Evolutionary conservation across 2,888 invertebrate genomes (phyloP), one percentile per base, ranked within the genome.

Genomic region (Neoascia interrupta): DNA sequence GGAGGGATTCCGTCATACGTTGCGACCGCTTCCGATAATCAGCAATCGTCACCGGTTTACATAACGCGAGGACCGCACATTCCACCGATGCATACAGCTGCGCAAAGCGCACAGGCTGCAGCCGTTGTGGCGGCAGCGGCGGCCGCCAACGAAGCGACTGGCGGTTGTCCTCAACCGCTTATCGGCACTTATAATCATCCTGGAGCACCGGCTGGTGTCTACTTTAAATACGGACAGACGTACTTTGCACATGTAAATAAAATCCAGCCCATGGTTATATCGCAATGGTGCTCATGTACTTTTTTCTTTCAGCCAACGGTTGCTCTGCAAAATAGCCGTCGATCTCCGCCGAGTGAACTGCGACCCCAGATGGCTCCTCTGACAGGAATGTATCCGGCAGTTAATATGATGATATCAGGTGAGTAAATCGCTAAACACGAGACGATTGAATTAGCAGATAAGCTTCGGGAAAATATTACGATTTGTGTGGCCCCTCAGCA

Each of bases 121-220:
- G 74, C 89, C 81, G 0, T 85, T 19, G 51, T 90, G 85, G 66
- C 89, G 84, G 81, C 83, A n/a, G 84, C 84, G 10, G 84, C 83
- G 11, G 84, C 82, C 8, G 84, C 84, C 61, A 8, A 87, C 84
- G 84, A 85, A 60, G 82, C 83, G 23, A 82, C 82, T 51, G 73
- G 87, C 82, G 56, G 89, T 87, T 11, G 88, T 81, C 82, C 89
- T 87, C 82, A 89, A 87, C 16, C 90, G 87, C 82, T 89, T 87
- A 81, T 92, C 88, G 84, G 92, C 88, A 84, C 90, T 88, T 75
- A 91, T 88, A 84, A 91, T 90, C 81, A 89, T 90, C 87, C 87
- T 87, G 72, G 88, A 88, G 6, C 86, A 87, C 37, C 89, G 87
- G 73, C 90, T 84, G 85, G 88, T 86, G 87, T 89, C 73, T 89